Base-by-base conservation (phyloP, 2,113 vertebrate genomes). In the Uropsilus gracilis region DNA sequence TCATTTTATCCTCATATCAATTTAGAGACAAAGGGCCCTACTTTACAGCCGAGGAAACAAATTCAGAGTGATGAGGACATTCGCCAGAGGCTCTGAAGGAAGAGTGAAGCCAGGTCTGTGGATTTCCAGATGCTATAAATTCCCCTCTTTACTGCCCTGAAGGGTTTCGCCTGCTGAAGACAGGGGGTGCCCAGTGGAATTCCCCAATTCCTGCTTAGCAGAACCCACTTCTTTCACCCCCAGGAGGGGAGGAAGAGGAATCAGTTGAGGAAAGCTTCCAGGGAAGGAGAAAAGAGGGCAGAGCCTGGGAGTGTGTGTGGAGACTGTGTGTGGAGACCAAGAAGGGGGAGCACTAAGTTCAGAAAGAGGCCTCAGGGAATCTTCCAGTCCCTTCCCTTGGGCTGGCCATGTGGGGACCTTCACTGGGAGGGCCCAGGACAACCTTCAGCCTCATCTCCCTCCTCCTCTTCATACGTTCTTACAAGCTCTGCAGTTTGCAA, bases 401-500 rank as follows among this genome's bases (percentile, higher is more conserved):
- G 53, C 63, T 69, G 34, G 68, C 6, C 7, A 12, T 10, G n/a
- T 46, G 5, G 14, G 28, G 59, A n/a, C 53, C 42, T 84, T 59
- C 78, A 22, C 16, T 34, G 0, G 11, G 34, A 69, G n/a, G 57
- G 18, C 34, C 42, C 42, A 20, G 72, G 86, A 59, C 66, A 37
- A 34, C n/a, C 48, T 34, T 24, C 81, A 30, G 63, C 48, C 1
- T 34, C 8, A 0, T 17, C 28, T 37, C 26, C 37, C 32, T 32
- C 44, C 68, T 91, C 39, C 42, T 78, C 92, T 80, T 32, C 44
- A 63, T 20, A 30, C 46, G 72, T 95, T 96, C 91, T 87, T 91
- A 95, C 82, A 82, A 89, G 61, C 66, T 76, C 80, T 94, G 89
- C 66, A 93, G 63, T 96, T 97, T 96, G 93, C 93, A 96, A 96